Conservation (phyloP, 2,113 vertebrate genomes). For the Oxyruncus cristatus region DNA sequence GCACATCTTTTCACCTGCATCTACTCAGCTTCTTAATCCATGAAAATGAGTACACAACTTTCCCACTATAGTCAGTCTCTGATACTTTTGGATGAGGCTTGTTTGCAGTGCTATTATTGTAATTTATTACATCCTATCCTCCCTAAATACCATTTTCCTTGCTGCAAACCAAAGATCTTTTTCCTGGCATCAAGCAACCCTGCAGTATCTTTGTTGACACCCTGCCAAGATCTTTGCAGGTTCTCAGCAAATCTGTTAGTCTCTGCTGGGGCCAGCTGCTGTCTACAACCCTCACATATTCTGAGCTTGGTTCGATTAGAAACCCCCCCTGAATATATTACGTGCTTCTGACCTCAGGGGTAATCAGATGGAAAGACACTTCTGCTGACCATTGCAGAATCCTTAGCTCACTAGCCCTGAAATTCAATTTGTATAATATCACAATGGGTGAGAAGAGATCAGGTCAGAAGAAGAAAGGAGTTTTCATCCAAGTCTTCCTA, state of each 20-base stretch:
- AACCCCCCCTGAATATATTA: slow-evolving; percentile 46
- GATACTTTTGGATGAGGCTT: neutral
- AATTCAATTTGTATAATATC: slow-evolving; percentile 38
- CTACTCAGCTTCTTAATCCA: neutral
- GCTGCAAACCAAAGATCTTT: slow-evolving; percentile 32
- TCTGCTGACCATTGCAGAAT: slow-evolving; percentile 42
- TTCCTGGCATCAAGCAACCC: slow-evolving; percentile 49
- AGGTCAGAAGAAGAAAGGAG: neutral
- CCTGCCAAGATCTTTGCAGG: slow-evolving; percentile 61
- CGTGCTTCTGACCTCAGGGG: slow-evolving; percentile 17
- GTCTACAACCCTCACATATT: slow-evolving; percentile 50
- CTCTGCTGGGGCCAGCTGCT: slow-evolving; percentile 61
- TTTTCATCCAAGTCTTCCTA: neutral
- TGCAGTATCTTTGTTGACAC: slow-evolving; percentile 54
- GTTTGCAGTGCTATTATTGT: neutral
- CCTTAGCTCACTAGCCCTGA: neutral
- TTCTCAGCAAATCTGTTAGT: slow-evolving; percentile 65
- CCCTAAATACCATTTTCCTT: slow-evolving; percentile 40
- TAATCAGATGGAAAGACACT: slow-evolving; percentile 36
- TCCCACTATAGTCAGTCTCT: neutral
- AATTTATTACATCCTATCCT: slow-evolving; percentile 38
- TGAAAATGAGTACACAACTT: neutral
- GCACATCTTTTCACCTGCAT: neutral
- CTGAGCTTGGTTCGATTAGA: slow-evolving; percentile 35
- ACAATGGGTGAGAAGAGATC: neutral